These are phyloP conservation scores for Pocillopora grandis DNA, from an alignment of 92 coral and sea anemone species.

Conservation along the genomic window DNA sequence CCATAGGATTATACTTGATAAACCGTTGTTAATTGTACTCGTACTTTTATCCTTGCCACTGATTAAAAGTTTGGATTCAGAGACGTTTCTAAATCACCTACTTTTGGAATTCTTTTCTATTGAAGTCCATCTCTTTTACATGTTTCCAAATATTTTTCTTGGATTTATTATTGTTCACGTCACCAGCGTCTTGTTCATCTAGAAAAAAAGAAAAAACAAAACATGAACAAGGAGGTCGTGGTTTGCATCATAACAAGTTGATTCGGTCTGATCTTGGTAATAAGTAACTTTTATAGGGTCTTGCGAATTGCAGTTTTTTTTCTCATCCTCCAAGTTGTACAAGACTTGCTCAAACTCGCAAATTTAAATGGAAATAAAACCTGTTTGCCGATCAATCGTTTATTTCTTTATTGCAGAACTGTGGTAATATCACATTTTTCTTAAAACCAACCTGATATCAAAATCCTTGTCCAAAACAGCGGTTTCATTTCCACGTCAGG, in stretches of 20 bases:
- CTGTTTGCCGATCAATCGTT: too few relatives aligned
- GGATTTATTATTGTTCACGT: conserved; percentile 45
- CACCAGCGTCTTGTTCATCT: conserved; percentile 57
- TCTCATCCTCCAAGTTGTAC: too few relatives aligned
- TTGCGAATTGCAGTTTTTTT: too few relatives aligned
- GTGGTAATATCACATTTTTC: not conserved
- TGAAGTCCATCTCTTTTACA: conserved; percentile 74
- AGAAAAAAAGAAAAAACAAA: not conserved
- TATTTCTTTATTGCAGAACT: not conserved
- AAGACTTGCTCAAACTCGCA: too few relatives aligned
- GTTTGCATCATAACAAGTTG: too few relatives aligned
- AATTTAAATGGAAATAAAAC: too few relatives aligned
- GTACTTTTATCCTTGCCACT: too few relatives aligned
- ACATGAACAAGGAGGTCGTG: too few relatives aligned
- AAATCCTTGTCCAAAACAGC: conserved; percentile 94
- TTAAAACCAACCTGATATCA: conserved; percentile 39
- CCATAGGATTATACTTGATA: not conserved
- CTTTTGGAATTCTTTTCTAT: conserved; percentile 79
- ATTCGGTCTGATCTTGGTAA: too few relatives aligned
- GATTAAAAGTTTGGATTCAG: not conserved
- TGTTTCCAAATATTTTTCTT: conserved; percentile 63
- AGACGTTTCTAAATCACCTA: conserved; percentile 16
- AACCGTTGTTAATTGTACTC: too few relatives aligned
- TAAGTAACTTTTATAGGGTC: too few relatives aligned
- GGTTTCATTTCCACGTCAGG: conserved; percentile 99